phyloP scores from a whole-genome alignment of 2,113 vertebrate species.

The Tichodroma muraria region DNA sequence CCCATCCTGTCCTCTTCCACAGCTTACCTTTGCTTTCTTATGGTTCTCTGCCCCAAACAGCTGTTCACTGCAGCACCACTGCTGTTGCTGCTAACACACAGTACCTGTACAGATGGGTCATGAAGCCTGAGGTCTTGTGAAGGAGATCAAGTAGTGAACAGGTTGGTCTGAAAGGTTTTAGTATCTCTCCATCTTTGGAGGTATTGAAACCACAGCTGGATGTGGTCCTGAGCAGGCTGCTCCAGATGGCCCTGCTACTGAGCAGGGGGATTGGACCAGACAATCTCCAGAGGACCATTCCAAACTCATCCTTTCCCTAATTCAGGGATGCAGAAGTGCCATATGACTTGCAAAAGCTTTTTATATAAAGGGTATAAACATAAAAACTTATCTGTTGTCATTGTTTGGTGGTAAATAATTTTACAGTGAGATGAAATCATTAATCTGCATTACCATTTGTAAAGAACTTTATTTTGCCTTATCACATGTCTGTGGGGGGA shows the following conservation, averaged over 20 bases:
- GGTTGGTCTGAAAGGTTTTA: neutral
- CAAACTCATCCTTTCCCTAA: neutral
- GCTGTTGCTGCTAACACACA: neutral
- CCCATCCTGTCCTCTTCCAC: neutral
- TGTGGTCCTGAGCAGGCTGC: neutral
- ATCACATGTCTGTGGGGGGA: neutral
- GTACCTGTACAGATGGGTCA: neutral
- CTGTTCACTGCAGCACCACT: neutral
- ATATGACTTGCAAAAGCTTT: neutral
- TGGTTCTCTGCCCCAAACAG: neutral
- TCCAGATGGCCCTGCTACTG: neutral
- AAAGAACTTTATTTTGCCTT: neutral
- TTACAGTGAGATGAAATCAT: neutral
- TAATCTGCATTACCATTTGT: neutral
- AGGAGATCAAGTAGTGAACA: neutral
- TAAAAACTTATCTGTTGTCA: neutral
- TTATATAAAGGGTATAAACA: neutral
- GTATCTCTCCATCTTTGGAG: neutral
- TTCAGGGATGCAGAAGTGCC: neutral
- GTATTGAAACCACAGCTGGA: neutral
- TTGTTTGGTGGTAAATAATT: neutral
- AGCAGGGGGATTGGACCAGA: neutral
- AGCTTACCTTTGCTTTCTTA: neutral
- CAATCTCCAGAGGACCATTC: neutral
- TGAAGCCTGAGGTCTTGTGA: neutral